Evolutionary conservation across 2,797 vertebrate species (phyloP), one percentile per base, ranked within the genome.

Genomic region (Austrolebias charrua): DNA sequence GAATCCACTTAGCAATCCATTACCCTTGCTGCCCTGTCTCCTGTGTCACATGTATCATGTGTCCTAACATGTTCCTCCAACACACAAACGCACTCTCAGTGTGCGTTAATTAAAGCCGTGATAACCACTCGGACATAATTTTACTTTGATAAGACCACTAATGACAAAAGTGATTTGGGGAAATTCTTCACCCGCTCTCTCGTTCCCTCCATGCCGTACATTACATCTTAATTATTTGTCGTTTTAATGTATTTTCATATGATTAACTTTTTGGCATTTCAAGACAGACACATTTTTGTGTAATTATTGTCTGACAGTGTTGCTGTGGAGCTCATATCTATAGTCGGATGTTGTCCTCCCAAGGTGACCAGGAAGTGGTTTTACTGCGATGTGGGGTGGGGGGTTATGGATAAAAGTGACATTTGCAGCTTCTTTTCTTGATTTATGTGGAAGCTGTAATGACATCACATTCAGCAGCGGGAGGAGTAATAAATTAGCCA

Each of bases 311-410:
- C 72, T 78, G 78, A 85, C 83, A 69, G 49, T 44, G 79, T 85
- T 81, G 50, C 73, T 63, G 69, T 71, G 67, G 70, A 76, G 51
- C 83, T 70, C 56, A 81, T 85, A 84, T 89, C 79, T 82, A 60
- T 31, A 61, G 73, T 82, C 76, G 78, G 80, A 79, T 69, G 77
- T 76, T 66, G 24, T 53, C 72, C 70, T 87, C 82, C 85, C 91
- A 91, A 91, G 91, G 91, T 93, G 90, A 93, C 89, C 89, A 91
- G 82, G 84, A 91, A 84, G 86, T 86, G 69, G 43, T 77, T 88
- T 88, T 86, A 87, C 6, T n/a, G 68, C 24, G 1, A 15, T 10
- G 5, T 18, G 13, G 53, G 73, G 45, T 66, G 58, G 55, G 61
- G 69, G 48, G 77, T 84, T 78, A 77, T 62, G 75, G 73, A 69